phyloP scores from a whole-genome alignment of 2,113 vertebrate species.

The Glaucomys volans region DNA sequence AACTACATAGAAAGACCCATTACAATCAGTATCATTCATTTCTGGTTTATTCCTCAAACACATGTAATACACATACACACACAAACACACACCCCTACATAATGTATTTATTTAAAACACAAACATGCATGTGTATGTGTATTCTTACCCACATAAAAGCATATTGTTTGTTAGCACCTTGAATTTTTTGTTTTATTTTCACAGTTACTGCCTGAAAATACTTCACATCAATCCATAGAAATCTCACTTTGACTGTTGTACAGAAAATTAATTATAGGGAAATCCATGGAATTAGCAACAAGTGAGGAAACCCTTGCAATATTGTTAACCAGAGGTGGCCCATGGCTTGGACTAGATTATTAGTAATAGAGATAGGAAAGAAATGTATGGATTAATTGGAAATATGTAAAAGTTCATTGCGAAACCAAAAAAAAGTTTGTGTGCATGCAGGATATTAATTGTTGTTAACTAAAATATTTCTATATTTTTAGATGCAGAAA shows the following conservation, averaged over 20 bases:
- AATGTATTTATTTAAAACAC: background rate
- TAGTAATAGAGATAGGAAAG: background rate
- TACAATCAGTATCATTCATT: background rate
- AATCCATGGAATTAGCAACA: background rate
- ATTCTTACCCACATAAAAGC: background rate
- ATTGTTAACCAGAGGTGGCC: background rate
- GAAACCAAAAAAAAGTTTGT: background rate
- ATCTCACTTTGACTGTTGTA: background rate
- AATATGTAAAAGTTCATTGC: background rate
- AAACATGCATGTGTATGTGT: background rate
- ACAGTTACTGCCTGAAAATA: slow-evolving; percentile 25
- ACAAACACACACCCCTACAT: background rate
- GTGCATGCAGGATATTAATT: slow-evolving; percentile 37
- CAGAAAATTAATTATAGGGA: slow-evolving; percentile 35
- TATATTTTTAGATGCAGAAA: slow-evolving; percentile 93
- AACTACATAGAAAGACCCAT: background rate
- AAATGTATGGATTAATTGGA: background rate
- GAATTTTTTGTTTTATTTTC: background rate
- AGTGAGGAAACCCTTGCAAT: background rate
- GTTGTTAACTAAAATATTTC: slow-evolving; percentile 73
- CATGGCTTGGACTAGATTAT: background rate
- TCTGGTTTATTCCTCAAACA: background rate
- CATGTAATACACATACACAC: background rate
- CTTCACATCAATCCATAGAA: background rate
- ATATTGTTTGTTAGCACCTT: background rate